phyloP scores from a whole-genome alignment of 2,797 vertebrate genomes.

The Esox masquinongy region DNA sequence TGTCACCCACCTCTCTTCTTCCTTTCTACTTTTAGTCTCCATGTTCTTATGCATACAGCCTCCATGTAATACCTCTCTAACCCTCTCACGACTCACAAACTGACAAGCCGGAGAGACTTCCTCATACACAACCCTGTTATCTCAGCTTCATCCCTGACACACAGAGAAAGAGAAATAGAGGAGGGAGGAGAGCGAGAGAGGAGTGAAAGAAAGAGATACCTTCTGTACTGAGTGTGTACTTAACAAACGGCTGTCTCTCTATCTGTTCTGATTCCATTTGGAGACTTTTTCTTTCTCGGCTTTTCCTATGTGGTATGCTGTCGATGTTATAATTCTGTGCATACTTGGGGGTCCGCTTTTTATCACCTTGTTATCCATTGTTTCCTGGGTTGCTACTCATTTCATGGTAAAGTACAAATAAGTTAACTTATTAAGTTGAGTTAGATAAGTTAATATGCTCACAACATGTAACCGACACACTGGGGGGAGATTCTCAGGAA shows the following conservation, averaged over 20 bases:
- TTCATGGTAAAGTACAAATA: neutral
- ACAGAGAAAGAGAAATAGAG: neutral
- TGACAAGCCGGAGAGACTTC: neutral
- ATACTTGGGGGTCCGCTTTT: neutral
- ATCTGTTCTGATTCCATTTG: neutral
- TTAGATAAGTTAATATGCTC: too few species aligned
- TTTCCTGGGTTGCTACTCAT: neutral
- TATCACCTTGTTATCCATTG: neutral
- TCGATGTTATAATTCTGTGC: neutral
- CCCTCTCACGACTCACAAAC: neutral
- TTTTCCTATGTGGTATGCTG: neutral
- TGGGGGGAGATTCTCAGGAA: too few species aligned
- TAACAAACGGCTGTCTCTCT: neutral
- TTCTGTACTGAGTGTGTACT: neutral
- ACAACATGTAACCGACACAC: too few species aligned
- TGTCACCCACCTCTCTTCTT: neutral
- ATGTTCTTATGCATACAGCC: neutral
- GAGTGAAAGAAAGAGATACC: neutral
- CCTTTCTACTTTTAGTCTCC: neutral
- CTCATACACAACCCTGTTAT: neutral
- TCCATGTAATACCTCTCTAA: neutral
- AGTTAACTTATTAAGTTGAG: too few species aligned
- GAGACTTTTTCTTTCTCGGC: neutral
- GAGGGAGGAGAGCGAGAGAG: neutral
- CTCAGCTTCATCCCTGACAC: slow-evolving; percentile 7